Evolutionary conservation across 1,140 invertebrate species (phyloP), one percentile per base, ranked within the genome.

Genomic region (Mylabris phalerata): DNA sequence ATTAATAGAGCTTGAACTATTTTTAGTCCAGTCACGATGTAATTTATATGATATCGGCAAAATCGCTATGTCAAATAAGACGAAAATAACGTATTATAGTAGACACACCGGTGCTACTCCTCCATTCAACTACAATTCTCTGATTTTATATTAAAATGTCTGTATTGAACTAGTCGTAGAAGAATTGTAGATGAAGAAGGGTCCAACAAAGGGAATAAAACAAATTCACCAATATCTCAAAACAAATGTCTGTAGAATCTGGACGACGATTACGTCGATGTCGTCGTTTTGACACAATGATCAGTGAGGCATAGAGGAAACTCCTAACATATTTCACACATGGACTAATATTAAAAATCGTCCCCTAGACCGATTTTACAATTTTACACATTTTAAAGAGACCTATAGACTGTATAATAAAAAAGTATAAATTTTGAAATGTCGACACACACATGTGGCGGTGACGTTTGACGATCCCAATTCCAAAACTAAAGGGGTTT

Each of bases 271-370:
- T 32, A 32, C 32, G 32, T 32, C 32, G 32, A 32, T 32, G 4
- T 7, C 7, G 32, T 19, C 19, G 19, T 19, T 19, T 19, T 19
- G 19, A 19, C 19, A 32, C 32, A 32, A 32, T 7, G 32, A 32
- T 32, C 32, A 32, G 32, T 32, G 32, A 32, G 32, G 32, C 32
- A 7, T 19, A 32, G 32, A 32, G 32, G 4, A 32, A 32, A 32
- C 32, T 64, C 59, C 57, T 56, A 32, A 67, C 65, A 67, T 62
- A 64, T 64, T 60, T 67, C 64, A 63, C 64, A 60, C 39, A 57
- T 55, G 61, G 52, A 54, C 26, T 60, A 61, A 67, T 67, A 67
- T 67, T 67, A 67, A 67, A 67, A 65, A 62, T 32, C 32, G 50
- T 60, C 63, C 63, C 59, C 55, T 32, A 32, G 32, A 57, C 62